A percentile compares a stretch with the other conserved stretches of the same genome.
phyloP scores from a whole-genome alignment of 2,888 invertebrate genomes.

The Silvanus unidentatus region DNA sequence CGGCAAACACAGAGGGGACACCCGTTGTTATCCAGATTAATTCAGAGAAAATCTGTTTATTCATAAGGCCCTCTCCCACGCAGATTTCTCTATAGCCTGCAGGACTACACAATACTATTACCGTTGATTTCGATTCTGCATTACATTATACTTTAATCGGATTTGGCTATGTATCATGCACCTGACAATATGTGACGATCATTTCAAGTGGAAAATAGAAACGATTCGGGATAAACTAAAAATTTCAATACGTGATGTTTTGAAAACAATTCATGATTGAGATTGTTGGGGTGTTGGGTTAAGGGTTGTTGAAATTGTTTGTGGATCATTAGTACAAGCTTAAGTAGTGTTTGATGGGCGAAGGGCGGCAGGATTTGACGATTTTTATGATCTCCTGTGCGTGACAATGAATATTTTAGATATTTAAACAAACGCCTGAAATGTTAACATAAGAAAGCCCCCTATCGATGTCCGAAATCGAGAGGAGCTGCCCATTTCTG shows the following conservation, averaged over 20 bases:
- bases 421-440: too few relatives aligned
- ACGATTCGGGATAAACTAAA: not conserved
- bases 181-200: not conserved
- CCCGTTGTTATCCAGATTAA: not conserved
- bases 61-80: constrained; percentile 42
- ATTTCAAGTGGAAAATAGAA: too few relatives aligned
- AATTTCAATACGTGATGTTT: not conserved
- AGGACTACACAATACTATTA: not conserved
- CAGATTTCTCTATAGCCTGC: constrained; percentile 30
- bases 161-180: not conserved
- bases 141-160: not conserved
- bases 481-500: too few relatives aligned
- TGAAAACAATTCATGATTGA: too few relatives aligned
- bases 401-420: too few relatives aligned
- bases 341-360: too few relatives aligned
- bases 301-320: constrained; percentile 1
- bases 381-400: too few relatives aligned
- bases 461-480: too few relatives aligned
- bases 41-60: constrained; percentile 36
- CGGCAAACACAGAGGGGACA: too few relatives aligned
- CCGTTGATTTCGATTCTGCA: too few relatives aligned
- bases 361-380: too few relatives aligned
- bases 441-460: too few relatives aligned
- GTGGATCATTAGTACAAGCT: not conserved
- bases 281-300: not conserved